Evolutionary conservation across 1,140 invertebrate species (phyloP).

Genomic region (Apis cerana): DNA sequence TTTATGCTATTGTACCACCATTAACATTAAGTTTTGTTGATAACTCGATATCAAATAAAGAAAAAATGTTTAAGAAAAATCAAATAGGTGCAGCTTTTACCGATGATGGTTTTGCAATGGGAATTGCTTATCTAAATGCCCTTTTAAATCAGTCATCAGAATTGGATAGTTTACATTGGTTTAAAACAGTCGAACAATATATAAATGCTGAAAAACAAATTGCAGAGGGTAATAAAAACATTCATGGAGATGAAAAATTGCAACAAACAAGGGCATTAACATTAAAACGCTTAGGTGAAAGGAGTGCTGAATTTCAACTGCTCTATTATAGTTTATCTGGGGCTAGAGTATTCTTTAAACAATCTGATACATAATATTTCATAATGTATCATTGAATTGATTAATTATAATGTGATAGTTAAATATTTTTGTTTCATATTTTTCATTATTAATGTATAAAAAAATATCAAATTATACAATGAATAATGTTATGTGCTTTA

Average conservation of each 20-base stretch:
- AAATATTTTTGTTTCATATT: constrained; percentile 31
- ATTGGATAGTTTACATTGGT: constrained; percentile 98
- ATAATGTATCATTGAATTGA: neutral
- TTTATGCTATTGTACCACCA: constrained; percentile 96
- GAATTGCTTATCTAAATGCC: constrained; percentile 88
- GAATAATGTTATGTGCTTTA: constrained; percentile 36
- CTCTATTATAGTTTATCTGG: constrained; percentile 96
- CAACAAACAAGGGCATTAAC: constrained; percentile 97
- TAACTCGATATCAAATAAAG: constrained; percentile 94
- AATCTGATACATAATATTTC: constrained; percentile 69
- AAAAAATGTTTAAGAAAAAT: constrained; percentile 95
- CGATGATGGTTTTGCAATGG: constrained; percentile 99
- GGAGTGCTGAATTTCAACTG: constrained; percentile 94
- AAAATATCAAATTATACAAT: constrained; percentile 8
- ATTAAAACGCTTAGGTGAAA: constrained; percentile 90
- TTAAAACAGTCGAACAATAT: constrained; percentile 91
- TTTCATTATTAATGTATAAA: constrained; percentile 7
- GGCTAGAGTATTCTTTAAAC: constrained; percentile 95
- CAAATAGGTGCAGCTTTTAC: constrained; percentile 94
- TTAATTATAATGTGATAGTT: constrained; percentile 2
- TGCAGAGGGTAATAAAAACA: constrained; percentile 72
- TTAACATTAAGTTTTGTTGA: constrained; percentile 98
- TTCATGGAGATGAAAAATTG: constrained; percentile 90
- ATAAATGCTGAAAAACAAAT: constrained; percentile 81
- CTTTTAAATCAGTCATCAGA: constrained; percentile 88